Base-by-base conservation (phyloP, 2,888 invertebrate species). In the Orchesella flavescens region DNA sequence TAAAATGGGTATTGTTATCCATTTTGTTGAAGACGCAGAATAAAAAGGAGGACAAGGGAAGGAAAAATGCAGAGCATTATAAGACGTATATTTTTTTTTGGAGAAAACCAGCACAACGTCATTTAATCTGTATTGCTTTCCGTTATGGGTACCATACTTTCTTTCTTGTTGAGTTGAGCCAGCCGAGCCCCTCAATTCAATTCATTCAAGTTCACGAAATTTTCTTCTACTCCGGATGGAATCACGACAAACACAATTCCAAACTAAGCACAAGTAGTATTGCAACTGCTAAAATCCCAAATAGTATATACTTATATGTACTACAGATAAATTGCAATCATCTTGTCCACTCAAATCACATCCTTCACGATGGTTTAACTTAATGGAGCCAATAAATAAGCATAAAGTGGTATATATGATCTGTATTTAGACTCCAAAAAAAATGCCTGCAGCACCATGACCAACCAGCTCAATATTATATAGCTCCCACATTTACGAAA, bases 341-440 rank as follows among this genome's bases (percentile, higher is more conserved):
- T 79, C 72, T 72, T 72, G 79, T 72, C 79, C 79, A 72, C 79
- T 72, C 79, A 79, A 79, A 79, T 79, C 72, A 79, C 79, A 79
- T 79, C 79, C 79, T 72, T 55, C 61, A 72, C 53, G 55, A 79
- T 61, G 69, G 78, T 72, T 79, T 72, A 79, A 79, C 79, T 79
- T 72, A 79, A 72, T 72, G 53, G 72, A 66, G 79, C 59, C 72
- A 72, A 79, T 79, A 79, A 71, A 71, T 78, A 78, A 78, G 78
- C 71, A 53, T 78, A 78, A 63, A 71, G 15, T 43, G n/a, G 34
- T 13, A 46, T 21, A 55, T 75, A 66, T 75, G 53, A 75, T 75
- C 53, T 49, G 53, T 57, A 72, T 49, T 71, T 71, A 69, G 5
- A 66, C 43, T 66, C 7, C 44, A 43, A 12, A 46, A n/a, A 44